Percentiles rank a stretch among this genome's conserved stretches.
Conservation (phyloP, 2,888 invertebrate genomes). For the Scelioninae gen. 2 region DNA sequence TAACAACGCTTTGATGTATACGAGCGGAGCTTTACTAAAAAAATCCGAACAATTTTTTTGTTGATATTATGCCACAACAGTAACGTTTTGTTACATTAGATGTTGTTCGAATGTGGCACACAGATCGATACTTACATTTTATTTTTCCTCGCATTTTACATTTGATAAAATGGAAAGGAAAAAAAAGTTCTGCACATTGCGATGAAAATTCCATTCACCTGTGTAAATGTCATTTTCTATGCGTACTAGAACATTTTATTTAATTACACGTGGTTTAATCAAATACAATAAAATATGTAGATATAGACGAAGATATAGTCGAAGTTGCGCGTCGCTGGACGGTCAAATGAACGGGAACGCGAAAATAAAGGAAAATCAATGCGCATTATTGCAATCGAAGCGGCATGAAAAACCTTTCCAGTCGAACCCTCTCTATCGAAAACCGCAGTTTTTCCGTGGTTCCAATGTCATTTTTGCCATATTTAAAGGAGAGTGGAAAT, state of each 20-base stretch:
- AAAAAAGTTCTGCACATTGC: neutral
- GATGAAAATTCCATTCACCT: too few relatives aligned
- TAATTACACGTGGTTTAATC: too few relatives aligned
- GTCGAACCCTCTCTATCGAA: constrained; percentile 1
- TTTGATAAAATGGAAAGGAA: neutral
- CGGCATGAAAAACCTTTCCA: constrained; percentile 14
- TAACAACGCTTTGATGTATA: constrained; percentile 48
- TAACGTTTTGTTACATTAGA: constrained; percentile 15
- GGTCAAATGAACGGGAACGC: too few relatives aligned
- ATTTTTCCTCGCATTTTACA: neutral
- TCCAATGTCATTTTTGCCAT: constrained; percentile 7
- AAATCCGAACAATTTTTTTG: constrained; percentile 21
- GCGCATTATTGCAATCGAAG: constrained; percentile 4
- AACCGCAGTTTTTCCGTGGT: neutral
- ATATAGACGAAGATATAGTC: too few relatives aligned
- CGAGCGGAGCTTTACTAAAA: constrained; percentile 34
- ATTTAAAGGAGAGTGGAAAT: constrained; percentile 9
- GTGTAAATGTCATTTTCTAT: too few relatives aligned
- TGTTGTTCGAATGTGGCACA: constrained; percentile 4
- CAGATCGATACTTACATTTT: constrained; percentile 7
- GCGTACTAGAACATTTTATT: too few relatives aligned
- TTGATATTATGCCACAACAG: constrained; percentile 15
- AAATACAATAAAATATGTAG: too few relatives aligned
- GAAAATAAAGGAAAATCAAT: constrained; percentile 4
- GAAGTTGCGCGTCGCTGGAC: too few relatives aligned